Conservation (phyloP, 2,888 invertebrate species). For the Eutolmus rufibarbis region DNA sequence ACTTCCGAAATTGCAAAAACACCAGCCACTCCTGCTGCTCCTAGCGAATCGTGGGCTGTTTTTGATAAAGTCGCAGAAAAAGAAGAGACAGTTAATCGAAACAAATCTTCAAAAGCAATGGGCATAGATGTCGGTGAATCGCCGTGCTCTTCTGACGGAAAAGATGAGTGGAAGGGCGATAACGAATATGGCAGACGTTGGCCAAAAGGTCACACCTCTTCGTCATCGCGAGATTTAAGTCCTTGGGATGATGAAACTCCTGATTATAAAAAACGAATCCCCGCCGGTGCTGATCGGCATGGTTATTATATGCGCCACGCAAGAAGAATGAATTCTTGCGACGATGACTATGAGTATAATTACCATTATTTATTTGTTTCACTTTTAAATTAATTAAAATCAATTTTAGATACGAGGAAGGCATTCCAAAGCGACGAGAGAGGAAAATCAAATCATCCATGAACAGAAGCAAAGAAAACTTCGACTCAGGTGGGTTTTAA, state of each 20-base stretch:
- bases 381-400: not conserved
- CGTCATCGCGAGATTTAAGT: slow-evolving; percentile 78
- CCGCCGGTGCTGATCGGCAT: slow-evolving; percentile 54
- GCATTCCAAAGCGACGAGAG: slow-evolving; percentile 55
- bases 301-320: slow-evolving; percentile 65
- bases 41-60: slow-evolving; percentile 68
- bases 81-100: not conserved
- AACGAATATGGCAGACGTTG: slow-evolving; percentile 64
- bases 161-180: slow-evolving; percentile 67
- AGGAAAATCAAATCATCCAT: slow-evolving; percentile 59
- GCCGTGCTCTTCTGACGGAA: slow-evolving; percentile 81
- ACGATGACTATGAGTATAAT: slow-evolving; percentile 77
- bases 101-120: slow-evolving; percentile 39
- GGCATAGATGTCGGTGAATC: slow-evolving; percentile 65
- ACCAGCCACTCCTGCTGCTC: slow-evolving; percentile 47
- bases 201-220: slow-evolving; percentile 71
- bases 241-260: slow-evolving; percentile 80
- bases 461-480: slow-evolving; percentile 61
- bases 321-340: slow-evolving; percentile 69
- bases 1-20: slow-evolving; percentile 36
- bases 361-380: not conserved
- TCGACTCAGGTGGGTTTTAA: slow-evolving; percentile 55
- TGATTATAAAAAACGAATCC: slow-evolving; percentile 64
- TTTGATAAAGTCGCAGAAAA: slow-evolving; percentile 63
- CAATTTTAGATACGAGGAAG: slow-evolving; percentile 57